Base-by-base conservation (phyloP, 2,797 vertebrate genomes). In the Oophaga sylvatica region DNA sequence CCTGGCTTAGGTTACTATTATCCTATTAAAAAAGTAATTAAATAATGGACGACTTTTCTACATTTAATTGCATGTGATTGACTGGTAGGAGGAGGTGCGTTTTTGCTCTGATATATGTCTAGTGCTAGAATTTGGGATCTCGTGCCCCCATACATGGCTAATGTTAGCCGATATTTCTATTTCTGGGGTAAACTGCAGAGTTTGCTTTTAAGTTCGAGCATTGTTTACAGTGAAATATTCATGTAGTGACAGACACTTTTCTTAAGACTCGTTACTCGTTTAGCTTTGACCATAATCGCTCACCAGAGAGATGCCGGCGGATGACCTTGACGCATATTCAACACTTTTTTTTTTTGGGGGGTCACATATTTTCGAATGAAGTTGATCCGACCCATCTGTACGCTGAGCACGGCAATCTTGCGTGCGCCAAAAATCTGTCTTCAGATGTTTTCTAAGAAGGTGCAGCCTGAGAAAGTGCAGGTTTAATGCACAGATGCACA, bases 381-480 rank as follows among this genome's bases (percentile, higher is more conserved):
- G 70, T 87, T 82, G 70, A 76, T 82, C 48, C 48, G 80, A 83
- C 45, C 60, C 80, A 76, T 82, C 60, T 67, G 80, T 81, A 45
- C n/a, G 2, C 10, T 1, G 45, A 82, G 41, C 35, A 3, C 20
- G 19, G 20, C 60, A 77, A 57, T 19, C 35, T 19, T 56, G 79
- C 2, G 41, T 76, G 80, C 86, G 80, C 86, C 86, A 87, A 87
- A 82, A 82, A 83, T 56, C 86, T 82, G 80, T 87, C 71, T 65
- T 45, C 80, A 87, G 59, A 87, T 53, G 57, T 81, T 81, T 81
- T 87, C 29, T 87, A 79, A 87, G 81, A 80, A 78, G 83, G 87
- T 84, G 82, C 82, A 60, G 78, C 65, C 53, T 88, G 87, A 88
- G 67, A 84, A 88, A 71, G 73, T 70, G 75, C 87, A 88, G 87